Evolutionary conservation across 1,140 invertebrate genomes (phyloP).

Genomic region (Macrobrachium rosenbergii): DNA sequence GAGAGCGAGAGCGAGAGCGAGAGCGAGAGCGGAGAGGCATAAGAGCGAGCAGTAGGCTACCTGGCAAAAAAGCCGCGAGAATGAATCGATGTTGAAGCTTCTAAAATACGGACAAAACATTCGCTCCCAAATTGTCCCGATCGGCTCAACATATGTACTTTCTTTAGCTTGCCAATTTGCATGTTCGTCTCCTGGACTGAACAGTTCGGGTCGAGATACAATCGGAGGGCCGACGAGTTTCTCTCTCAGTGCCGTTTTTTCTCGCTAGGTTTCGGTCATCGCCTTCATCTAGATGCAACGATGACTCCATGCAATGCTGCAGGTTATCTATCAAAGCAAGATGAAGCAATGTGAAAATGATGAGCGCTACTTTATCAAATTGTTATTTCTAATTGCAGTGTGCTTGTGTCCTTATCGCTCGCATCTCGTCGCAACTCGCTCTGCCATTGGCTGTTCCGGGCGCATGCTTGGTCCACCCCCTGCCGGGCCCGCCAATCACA

Average conservation of each 20-base stretch:
- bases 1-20: not conserved
- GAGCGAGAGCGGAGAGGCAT: slow-evolving; percentile 1
- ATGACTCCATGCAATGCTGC: slow-evolving; percentile 50
- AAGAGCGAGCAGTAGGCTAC: not conserved
- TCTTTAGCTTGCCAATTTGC: slow-evolving; percentile 61
- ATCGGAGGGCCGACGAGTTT: slow-evolving; percentile 39
- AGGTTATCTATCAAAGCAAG: slow-evolving; percentile 63
- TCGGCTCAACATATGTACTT: slow-evolving; percentile 54
- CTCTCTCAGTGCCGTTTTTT: slow-evolving; percentile 47
- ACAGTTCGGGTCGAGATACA: slow-evolving; percentile 54
- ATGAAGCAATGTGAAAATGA: slow-evolving; percentile 65
- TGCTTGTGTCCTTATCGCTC: slow-evolving; percentile 63
- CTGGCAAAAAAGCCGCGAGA: not conserved
- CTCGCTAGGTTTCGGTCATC: slow-evolving; percentile 44
- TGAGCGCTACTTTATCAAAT: slow-evolving; percentile 65
- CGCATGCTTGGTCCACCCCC: slow-evolving; percentile 61
- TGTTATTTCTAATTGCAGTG: slow-evolving; percentile 65
- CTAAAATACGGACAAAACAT: no score
- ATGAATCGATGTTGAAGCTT: not conserved
- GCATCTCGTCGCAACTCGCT: slow-evolving; percentile 55
- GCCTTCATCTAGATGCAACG: slow-evolving; percentile 26
- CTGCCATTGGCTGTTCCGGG: slow-evolving; percentile 56
- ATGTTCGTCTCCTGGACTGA: slow-evolving; percentile 51
- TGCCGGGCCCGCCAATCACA: slow-evolving; percentile 62
- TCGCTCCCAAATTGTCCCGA: no score